A percentile compares a stretch with the other conserved stretches of the same genome.
Evolutionary conservation across 1,140 invertebrate genomes (phyloP).

Genomic region (Phthorimaea operculella): DNA sequence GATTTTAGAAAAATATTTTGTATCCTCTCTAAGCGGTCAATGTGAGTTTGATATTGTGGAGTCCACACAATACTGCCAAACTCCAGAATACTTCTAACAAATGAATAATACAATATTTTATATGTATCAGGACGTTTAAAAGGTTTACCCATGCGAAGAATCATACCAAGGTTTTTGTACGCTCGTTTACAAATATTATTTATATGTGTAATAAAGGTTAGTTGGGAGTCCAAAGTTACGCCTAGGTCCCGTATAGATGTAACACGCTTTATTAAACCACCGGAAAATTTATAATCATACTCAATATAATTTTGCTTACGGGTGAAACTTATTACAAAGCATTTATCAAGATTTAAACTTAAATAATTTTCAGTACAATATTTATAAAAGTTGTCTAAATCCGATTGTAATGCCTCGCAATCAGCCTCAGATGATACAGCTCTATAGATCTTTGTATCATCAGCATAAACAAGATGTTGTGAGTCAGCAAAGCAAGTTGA

Average conservation of each 20-base stretch:
- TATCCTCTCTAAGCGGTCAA: no score
- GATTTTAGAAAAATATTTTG: no score
- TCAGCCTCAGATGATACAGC: no score
- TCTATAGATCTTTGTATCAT: no score
- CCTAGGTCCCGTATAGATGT: slow-evolving; percentile 5
- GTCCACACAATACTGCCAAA: background rate
- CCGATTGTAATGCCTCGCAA: background rate
- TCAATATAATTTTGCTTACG: background rate
- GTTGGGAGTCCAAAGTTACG: slow-evolving; percentile 3
- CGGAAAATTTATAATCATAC: slow-evolving; percentile 1
- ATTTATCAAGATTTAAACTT: slow-evolving; percentile 1
- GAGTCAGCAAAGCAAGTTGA: background rate
- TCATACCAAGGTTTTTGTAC: background rate
- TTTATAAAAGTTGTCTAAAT: background rate
- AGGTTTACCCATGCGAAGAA: background rate
- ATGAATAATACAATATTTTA: background rate
- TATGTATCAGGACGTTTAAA: background rate
- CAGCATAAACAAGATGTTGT: slow-evolving; percentile 6
- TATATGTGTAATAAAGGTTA: slow-evolving; percentile 1
- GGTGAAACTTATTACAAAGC: slow-evolving; percentile 7
- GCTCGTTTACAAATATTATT: background rate
- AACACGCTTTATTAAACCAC: background rate
- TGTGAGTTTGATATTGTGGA: background rate
- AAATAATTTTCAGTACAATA: slow-evolving; percentile 3
- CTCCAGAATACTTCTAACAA: background rate